Percentiles rank a stretch among this genome's conserved stretches.
phyloP scores from a whole-genome alignment of 2,113 vertebrate species.

The Tyto alba region DNA sequence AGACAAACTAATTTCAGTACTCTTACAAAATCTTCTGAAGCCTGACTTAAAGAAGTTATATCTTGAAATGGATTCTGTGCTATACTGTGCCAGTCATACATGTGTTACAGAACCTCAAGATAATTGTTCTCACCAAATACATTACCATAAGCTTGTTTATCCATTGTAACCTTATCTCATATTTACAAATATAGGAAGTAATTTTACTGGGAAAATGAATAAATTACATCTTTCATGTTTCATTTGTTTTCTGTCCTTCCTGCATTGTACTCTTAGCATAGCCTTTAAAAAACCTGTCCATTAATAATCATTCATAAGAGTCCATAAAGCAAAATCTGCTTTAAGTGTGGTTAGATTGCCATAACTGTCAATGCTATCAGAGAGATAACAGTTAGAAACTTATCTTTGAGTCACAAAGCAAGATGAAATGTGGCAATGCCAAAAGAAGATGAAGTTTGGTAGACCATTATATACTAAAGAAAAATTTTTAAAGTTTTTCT shows the following conservation, averaged over 20 bases:
- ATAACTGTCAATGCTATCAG: not conserved
- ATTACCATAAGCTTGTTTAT: not conserved
- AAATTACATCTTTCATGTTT: not conserved
- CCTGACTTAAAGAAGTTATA: not conserved
- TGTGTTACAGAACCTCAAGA: not conserved
- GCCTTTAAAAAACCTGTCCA: not conserved
- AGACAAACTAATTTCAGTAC: not conserved
- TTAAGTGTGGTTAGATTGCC: not conserved
- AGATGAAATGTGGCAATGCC: not conserved
- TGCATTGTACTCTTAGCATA: not conserved
- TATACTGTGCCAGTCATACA: not conserved
- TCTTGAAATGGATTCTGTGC: not conserved
- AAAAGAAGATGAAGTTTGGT: not conserved
- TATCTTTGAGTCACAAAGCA: not conserved
- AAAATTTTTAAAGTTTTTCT: not conserved
- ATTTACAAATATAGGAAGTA: not conserved
- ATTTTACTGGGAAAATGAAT: not conserved
- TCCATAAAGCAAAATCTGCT: not conserved
- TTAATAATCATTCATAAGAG: not conserved
- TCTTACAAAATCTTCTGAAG: not conserved
- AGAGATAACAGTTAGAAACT: not conserved
- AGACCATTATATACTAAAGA: not conserved
- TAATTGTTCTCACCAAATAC: not conserved
- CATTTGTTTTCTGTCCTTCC: not conserved
- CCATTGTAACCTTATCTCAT: not conserved